Conservation (phyloP, 1,140 invertebrate genomes). For the Anoplolepis gracilipes region DNA sequence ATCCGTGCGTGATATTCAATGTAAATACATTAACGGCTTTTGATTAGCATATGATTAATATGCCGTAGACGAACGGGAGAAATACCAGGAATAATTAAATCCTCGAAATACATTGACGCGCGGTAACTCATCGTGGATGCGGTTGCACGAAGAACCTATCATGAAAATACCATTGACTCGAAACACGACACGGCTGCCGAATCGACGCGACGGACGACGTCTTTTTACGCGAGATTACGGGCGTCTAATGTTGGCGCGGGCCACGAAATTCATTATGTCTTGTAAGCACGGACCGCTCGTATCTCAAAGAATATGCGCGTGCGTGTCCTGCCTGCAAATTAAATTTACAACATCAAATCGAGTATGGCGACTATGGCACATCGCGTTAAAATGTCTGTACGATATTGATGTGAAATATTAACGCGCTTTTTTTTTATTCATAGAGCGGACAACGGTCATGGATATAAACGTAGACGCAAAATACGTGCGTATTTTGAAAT, state of each 20-base stretch:
- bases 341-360: conserved; percentile 51
- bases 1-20: conserved; percentile 58
- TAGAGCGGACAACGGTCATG: neutral
- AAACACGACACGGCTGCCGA: conserved; percentile 18
- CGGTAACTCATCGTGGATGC: conserved; percentile 44
- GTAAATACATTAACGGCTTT: conserved; percentile 70
- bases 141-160: conserved; percentile 21
- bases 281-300: conserved; percentile 55
- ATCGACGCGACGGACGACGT: conserved; percentile 43
- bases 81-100: conserved; percentile 78
- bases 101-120: conserved; percentile 70
- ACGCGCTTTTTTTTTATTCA: conserved; percentile 48
- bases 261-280: conserved; percentile 56
- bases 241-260: conserved; percentile 24
- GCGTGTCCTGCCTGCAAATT: conserved; percentile 47
- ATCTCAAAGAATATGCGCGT: conserved; percentile 69
- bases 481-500: conserved; percentile 49
- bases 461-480: neutral
- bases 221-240: conserved; percentile 39
- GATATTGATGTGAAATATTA: conserved; percentile 53
- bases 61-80: conserved; percentile 51
- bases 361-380: neutral
- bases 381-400: conserved; percentile 27
- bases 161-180: conserved; percentile 50
- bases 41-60: conserved; percentile 78